Percentiles rank a stretch among this genome's conserved stretches.
Conservation (phyloP, 2,113 vertebrate species). For the Chaetura pelagica region DNA sequence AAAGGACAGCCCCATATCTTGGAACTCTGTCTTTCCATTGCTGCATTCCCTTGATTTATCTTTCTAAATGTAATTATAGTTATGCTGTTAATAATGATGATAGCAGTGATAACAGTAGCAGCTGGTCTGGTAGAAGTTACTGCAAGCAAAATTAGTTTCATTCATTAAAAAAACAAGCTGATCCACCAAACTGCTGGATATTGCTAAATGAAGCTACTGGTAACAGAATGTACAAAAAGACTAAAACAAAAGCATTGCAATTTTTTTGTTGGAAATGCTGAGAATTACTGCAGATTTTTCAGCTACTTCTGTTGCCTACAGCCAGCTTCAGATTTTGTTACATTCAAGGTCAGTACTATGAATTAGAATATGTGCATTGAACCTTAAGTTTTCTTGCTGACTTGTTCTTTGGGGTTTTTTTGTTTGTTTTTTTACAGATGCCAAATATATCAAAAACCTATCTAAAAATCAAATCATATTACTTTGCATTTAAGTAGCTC, state of each 20-base stretch:
- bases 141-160: constrained; percentile 49
- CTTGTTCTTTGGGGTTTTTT: not conserved
- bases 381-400: not conserved
- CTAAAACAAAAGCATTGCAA: not conserved
- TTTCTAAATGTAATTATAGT: constrained; percentile 43
- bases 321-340: not conserved
- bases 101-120: constrained; percentile 40
- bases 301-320: not conserved
- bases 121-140: constrained; percentile 41
- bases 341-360: rapidly evolving
- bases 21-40: not conserved
- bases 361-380: not conserved
- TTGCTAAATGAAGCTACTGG: not conserved
- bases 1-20: not conserved
- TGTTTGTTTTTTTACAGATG: not conserved
- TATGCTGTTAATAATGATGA: not conserved
- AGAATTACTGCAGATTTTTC: not conserved
- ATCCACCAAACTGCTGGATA: constrained; percentile 32
- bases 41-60: constrained; percentile 3
- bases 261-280: not conserved
- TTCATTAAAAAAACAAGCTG: constrained; percentile 29
- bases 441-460: not conserved
- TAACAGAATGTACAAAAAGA: not conserved
- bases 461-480: not conserved
- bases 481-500: not conserved